Percentiles rank a stretch among this genome's conserved stretches.
Conservation (phyloP, 1,140 invertebrate genomes). For the Bemisia tabaci region DNA sequence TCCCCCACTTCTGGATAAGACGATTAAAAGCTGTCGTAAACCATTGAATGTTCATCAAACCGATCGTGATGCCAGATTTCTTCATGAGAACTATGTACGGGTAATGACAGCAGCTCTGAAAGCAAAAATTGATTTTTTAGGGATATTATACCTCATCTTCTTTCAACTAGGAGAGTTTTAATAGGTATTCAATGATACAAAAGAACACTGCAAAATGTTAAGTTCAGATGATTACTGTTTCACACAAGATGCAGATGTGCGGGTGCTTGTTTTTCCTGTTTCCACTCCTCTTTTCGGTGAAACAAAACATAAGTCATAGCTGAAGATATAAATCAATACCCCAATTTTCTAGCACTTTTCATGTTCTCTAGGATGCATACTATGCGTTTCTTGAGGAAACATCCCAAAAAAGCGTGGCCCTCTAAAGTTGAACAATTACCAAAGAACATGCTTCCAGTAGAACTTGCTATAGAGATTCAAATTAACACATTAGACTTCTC, state of each 20-base stretch:
- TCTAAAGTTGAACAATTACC: too few species aligned
- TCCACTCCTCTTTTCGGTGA: background rate
- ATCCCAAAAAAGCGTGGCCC: too few species aligned
- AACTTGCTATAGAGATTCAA: background rate
- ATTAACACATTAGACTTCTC: background rate
- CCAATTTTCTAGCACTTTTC: too few species aligned
- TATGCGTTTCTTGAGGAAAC: too few species aligned
- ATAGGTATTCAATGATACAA: too few species aligned
- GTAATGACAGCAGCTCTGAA: constrained; percentile 65
- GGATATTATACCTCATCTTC: background rate
- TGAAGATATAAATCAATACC: too few species aligned
- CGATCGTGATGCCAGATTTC: constrained; percentile 55
- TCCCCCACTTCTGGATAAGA: constrained; percentile 54
- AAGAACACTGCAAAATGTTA: too few species aligned
- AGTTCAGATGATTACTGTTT: too few species aligned
- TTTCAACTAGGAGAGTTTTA: background rate
- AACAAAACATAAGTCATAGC: background rate
- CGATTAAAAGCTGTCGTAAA: constrained; percentile 61
- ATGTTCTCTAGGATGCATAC: too few species aligned
- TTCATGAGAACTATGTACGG: constrained; percentile 60
- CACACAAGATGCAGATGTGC: too few species aligned
- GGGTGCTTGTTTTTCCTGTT: background rate
- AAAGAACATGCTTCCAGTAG: too few species aligned
- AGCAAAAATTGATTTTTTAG: constrained; percentile 20
- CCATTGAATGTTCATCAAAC: constrained; percentile 56